Conservation (phyloP, 2,113 vertebrate genomes). For the Peucedramus taeniatus region DNA sequence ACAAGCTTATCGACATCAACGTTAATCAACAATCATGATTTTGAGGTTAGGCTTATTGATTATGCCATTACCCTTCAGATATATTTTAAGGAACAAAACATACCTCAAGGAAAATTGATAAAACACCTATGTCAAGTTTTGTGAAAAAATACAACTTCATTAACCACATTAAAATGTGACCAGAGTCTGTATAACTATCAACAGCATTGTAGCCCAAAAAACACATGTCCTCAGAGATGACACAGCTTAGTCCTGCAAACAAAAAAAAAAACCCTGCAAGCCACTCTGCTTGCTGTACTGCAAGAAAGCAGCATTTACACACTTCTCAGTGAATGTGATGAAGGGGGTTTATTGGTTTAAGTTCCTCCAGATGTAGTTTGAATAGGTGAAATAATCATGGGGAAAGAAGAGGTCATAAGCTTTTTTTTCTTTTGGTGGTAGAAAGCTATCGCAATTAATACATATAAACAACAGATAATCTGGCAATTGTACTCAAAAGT, state of each 20-base stretch:
- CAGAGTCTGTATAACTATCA: neutral
- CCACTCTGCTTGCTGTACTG: neutral
- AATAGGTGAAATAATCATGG: neutral
- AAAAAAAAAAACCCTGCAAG: neutral
- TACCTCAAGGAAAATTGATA: neutral
- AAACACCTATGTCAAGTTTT: neutral
- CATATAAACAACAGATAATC: neutral
- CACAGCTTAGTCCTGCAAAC: neutral
- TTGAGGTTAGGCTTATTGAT: neutral
- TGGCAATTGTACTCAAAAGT: neutral
- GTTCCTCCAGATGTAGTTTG: neutral
- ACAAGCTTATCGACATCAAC: constrained; percentile 6
- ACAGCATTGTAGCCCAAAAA: neutral
- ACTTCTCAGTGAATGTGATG: neutral
- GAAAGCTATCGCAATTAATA: neutral
- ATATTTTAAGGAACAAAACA: neutral
- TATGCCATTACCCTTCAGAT: neutral
- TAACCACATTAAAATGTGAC: neutral
- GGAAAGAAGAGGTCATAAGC: neutral
- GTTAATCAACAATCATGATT: neutral
- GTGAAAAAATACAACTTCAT: neutral
- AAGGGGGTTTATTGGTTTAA: neutral
- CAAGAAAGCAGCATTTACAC: neutral
- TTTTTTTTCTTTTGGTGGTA: neutral
- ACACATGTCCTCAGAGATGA: neutral